Percentiles rank a stretch among this genome's conserved stretches.
phyloP scores from a whole-genome alignment of 2,888 invertebrate genomes.

The Polydesmus complanatus region DNA sequence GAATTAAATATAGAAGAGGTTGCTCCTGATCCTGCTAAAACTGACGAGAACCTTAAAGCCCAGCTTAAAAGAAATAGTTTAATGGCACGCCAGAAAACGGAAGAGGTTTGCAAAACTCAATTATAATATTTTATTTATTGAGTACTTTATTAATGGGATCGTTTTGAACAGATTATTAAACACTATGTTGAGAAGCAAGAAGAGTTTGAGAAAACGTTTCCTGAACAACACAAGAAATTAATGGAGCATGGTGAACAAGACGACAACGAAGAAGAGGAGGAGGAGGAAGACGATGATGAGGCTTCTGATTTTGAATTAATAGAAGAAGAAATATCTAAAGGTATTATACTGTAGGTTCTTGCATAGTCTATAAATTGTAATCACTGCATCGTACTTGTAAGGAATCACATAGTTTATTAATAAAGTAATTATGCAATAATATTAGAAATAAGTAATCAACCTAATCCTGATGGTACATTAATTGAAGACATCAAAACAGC shows the following conservation, averaged over 20 bases:
- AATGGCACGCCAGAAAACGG: not conserved
- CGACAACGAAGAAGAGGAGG: not conserved
- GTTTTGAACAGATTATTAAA: not conserved
- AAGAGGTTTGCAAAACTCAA: not conserved
- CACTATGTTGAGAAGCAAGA: not conserved
- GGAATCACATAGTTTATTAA: not conserved
- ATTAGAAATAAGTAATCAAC: too few species aligned
- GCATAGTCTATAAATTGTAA: not conserved
- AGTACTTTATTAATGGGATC: too few species aligned
- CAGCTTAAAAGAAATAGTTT: not conserved
- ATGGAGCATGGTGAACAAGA: not conserved
- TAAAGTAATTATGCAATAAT: too few species aligned
- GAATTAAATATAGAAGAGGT: not conserved
- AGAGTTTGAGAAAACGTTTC: not conserved
- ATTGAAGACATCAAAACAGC: too few species aligned
- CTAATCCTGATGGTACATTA: too few species aligned
- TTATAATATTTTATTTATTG: too few species aligned
- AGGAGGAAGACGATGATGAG: not conserved
- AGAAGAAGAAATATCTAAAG: not conserved
- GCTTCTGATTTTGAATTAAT: not conserved
- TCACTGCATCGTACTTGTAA: not conserved
- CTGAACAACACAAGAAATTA: not conserved
- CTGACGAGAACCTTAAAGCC: not conserved
- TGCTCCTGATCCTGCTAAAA: not conserved
- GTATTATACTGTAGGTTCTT: not conserved